Evolutionary conservation across 2,113 vertebrate genomes (phyloP).

Genomic region (Pluvialis apricaria): DNA sequence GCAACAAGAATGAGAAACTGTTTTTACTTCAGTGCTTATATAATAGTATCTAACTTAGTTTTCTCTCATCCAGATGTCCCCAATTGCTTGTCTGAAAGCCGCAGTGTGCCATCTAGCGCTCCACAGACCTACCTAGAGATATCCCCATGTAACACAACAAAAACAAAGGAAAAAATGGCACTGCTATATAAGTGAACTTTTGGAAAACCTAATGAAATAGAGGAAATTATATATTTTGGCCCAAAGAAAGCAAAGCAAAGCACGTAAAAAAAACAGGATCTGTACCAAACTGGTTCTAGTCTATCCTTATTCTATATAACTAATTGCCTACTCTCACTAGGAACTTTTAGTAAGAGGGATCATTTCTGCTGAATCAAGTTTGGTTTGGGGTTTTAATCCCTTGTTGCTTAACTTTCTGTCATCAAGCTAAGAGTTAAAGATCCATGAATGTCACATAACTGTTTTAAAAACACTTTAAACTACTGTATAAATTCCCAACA

Average conservation of each 20-base stretch:
- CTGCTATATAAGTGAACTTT: neutral
- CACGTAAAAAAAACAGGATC: neutral
- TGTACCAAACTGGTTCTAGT: neutral
- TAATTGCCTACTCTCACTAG: neutral
- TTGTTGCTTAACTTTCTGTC: neutral
- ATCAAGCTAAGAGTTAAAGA: neutral
- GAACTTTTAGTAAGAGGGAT: neutral
- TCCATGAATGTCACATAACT: neutral
- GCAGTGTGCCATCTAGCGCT: slow-evolving; percentile 72
- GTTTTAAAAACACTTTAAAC: neutral
- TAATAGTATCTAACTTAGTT: neutral
- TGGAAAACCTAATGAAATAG: neutral
- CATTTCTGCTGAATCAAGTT: neutral
- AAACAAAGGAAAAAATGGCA: neutral
- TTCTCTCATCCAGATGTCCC: neutral
- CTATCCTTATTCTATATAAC: neutral
- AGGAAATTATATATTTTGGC: neutral
- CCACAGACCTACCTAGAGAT: neutral
- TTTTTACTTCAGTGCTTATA: neutral
- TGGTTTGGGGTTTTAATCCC: neutral
- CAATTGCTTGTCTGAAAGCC: neutral
- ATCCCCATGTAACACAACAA: fast-evolving
- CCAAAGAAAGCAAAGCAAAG: neutral
- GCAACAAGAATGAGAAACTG: neutral
- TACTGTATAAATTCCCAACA: neutral